Base-by-base conservation (phyloP, 2,888 invertebrate genomes). In the Fragum sueziense region DNA sequence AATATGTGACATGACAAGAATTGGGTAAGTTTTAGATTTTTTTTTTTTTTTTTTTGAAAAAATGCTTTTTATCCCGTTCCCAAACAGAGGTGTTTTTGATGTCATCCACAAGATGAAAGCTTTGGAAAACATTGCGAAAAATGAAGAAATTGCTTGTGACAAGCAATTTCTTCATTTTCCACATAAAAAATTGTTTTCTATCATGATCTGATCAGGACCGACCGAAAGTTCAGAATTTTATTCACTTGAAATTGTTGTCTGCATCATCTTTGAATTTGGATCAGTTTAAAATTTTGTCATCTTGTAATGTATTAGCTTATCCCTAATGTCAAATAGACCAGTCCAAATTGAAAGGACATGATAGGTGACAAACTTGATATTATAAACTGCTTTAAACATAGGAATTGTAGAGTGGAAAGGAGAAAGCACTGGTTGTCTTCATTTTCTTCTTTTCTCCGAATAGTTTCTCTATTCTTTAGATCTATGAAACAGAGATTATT, bases 111-210 rank as follows among this genome's bases (percentile, higher is more conserved):
- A 14, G 14, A 37, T 9, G 14, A 37, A 37, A 37, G 37, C 37
- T 37, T 52, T 52, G 3, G 54, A 54, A 22, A 54, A 54, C 54
- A 54, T n/a, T 54, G 54, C 2, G 22, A 25, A 22, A 17, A 54
- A 54, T n/a, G 54, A 25, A 54, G 54, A 54, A 54, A 54, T 22
- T 54, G 54, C 54, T 54, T n/a, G 54, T 54, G 1, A 54, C 22
- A 9, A 22, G 54, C 54, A 54, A 22, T 54, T 54, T 54, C 54
- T 54, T 9, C 54, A 22, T 54, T 7, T 17, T 25, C 20, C 54
- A 54, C 54, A 54, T 4, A n/a, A n/a, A 47, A 20, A 20, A 6
- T 17, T 6, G 6, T 47, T 47, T 17, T 47, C 6, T 47, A 20
- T 47, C 17, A 47, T 20, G 17, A 47, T n/a, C 47, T n/a, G 17